Conservation (phyloP, 2,888 invertebrate species). For the Cataglyphis rosenhaueri region DNA sequence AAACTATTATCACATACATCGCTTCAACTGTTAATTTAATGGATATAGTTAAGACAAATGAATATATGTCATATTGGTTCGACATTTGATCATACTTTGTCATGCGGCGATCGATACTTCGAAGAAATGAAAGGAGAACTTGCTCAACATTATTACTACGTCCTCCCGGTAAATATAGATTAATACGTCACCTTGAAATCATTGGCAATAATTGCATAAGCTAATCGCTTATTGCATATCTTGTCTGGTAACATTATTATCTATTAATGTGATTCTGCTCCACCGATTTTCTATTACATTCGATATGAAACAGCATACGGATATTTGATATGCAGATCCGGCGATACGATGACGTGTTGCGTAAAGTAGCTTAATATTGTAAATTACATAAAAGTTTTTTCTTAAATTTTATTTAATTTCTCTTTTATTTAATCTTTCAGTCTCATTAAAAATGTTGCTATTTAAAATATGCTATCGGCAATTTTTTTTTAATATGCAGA, state of each 20-base stretch:
- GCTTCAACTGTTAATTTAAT: not conserved
- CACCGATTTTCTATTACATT: slow-evolving; percentile 12
- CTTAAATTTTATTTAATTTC: not conserved
- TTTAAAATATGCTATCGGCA: not conserved
- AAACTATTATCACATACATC: not conserved
- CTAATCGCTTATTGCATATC: slow-evolving; percentile 38
- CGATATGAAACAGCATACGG: not conserved
- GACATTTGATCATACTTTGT: not conserved
- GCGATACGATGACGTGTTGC: not conserved
- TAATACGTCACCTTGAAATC: slow-evolving; percentile 37
- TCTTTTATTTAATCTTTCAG: not conserved
- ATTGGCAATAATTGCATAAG: slow-evolving; percentile 27
- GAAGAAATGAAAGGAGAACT: slow-evolving; percentile 43
- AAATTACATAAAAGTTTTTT: not conserved
- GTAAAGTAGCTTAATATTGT: not conserved
- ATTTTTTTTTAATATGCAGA: not conserved
- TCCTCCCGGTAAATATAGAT: slow-evolving; percentile 38
- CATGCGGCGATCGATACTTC: slow-evolving; percentile 16
- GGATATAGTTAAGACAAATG: not conserved
- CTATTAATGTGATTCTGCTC: slow-evolving; percentile 7
- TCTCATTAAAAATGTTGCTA: not conserved
- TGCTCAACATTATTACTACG: slow-evolving; percentile 36
- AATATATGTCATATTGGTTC: not conserved
- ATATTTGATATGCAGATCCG: not conserved
- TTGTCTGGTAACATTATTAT: slow-evolving; percentile 12